Evolutionary conservation across 2,797 vertebrate species (phyloP), one percentile per base, ranked within the genome.

Genomic region (Enteromius argenteus): DNA sequence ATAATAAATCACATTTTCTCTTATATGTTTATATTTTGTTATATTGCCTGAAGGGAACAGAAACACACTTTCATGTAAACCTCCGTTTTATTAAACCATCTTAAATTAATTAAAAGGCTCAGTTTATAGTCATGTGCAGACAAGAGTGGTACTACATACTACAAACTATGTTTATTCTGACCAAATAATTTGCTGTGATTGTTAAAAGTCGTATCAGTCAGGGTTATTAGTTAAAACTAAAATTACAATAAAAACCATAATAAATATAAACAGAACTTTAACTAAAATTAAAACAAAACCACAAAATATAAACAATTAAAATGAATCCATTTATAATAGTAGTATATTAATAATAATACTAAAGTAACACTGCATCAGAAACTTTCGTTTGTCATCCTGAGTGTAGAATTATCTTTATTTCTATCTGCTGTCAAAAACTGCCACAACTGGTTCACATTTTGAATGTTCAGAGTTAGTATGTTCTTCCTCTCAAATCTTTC

Each of bases 51-150:
- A 32, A 73, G 67, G 42, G 15, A 53, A 73, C 79, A 39, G 37
- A 39, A 88, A n/a, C 84, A 62, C 56, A n/a, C 44, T 84, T 11
- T 67, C 19, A 69, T 90, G 88, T 84, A 75, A 19, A 69, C 66
- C 35, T 87, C 71, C 80, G 84, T 84, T 81, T 80, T 71, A 83
- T 75, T 56, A 72, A 83, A 66, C 46, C 56, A 44, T 11, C 44
- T 66, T 66, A 21, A 62, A 78, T n/a, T 66, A 83, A 87, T 82
- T 75, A 72, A 53, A 87, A 30, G 81, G 60, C 64, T 56, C 39
- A 21, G 75, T 74, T 62, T 23, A 67, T 9, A 68, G 60, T 73
- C 37, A 66, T 75, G 42, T 32, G 53, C 8, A 74, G 32, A 56
- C 44, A 56, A 67, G 30, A 49, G 68, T 75, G 79, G 75, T 74